Percentiles rank a stretch among this genome's conserved stretches.
phyloP scores from a whole-genome alignment of 2,113 vertebrate species.

The Plestiodon gilberti region DNA sequence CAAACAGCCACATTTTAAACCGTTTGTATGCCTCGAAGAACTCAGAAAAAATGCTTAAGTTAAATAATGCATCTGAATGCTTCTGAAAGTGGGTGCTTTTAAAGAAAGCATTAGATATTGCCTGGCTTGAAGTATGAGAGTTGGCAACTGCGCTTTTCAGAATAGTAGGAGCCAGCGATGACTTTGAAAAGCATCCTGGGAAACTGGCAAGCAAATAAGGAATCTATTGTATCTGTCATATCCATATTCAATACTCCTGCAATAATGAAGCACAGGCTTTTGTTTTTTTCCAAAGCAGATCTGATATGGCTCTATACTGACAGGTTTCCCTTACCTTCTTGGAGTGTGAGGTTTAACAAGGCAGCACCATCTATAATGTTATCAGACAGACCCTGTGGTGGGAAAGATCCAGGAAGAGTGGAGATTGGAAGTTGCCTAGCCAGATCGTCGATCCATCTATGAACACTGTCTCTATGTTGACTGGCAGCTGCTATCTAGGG shows the following conservation, averaged over 20 bases:
- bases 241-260: conserved; percentile 13
- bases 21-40: not conserved
- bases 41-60: not conserved
- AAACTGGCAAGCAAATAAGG: conserved; percentile 27
- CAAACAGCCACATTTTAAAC: not conserved
- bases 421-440: no score
- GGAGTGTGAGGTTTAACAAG: conserved; percentile 19
- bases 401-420: no score
- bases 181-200: conserved; percentile 43
- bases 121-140: not conserved
- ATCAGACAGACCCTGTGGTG: not conserved
- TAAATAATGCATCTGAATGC: not conserved
- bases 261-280: not conserved
- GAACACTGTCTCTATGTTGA: no score
- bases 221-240: conserved; percentile 27
- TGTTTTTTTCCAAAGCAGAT: not conserved
- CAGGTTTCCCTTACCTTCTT: conserved; percentile 19
- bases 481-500: no score
- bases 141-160: conserved; percentile 29
- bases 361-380: conserved; percentile 23
- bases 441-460: no score
- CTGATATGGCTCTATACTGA: not conserved
- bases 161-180: not conserved
- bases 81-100: not conserved
- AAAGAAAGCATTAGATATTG: not conserved